These are phyloP conservation scores for Andrena praecox DNA, from an alignment of 2,888 invertebrate species.

Conservation along the genomic window DNA sequence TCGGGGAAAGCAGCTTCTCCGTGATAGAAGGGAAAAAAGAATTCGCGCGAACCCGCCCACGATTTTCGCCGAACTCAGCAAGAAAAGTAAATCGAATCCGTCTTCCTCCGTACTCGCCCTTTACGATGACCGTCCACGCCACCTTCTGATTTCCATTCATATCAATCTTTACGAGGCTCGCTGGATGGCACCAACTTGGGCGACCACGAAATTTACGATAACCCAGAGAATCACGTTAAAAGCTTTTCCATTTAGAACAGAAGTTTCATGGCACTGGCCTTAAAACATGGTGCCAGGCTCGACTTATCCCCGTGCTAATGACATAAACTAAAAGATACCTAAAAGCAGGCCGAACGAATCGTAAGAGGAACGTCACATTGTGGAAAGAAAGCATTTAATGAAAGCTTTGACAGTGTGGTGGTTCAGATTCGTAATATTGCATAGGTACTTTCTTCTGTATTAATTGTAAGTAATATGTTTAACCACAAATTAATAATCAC, in stretches of 20 bases:
- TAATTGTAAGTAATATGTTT: too few species aligned
- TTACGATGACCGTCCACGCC: neutral
- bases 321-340: neutral
- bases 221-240: slow-evolving; percentile 31
- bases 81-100: slow-evolving; percentile 8
- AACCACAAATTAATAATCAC: too few species aligned
- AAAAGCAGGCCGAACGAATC: neutral
- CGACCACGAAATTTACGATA: slow-evolving; percentile 24
- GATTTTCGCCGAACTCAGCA: slow-evolving; percentile 4
- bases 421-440: too few species aligned
- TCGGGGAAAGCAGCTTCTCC: neutral
- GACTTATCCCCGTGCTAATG: neutral
- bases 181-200: slow-evolving; percentile 7
- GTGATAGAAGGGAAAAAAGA: neutral
- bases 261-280: slow-evolving; percentile 7
- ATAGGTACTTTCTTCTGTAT: too few species aligned
- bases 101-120: neutral
- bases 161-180: slow-evolving; percentile 1
- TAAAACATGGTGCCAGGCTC: neutral
- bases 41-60: neutral
- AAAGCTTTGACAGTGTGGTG: too few species aligned
- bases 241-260: slow-evolving; percentile 22
- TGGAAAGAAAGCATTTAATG: neutral
- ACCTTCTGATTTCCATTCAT: slow-evolving; percentile 5
- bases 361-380: neutral